A percentile compares a stretch with the other conserved stretches of the same genome.
phyloP scores from a whole-genome alignment of 2,113 vertebrate species.

The Rostratula benghalensis region DNA sequence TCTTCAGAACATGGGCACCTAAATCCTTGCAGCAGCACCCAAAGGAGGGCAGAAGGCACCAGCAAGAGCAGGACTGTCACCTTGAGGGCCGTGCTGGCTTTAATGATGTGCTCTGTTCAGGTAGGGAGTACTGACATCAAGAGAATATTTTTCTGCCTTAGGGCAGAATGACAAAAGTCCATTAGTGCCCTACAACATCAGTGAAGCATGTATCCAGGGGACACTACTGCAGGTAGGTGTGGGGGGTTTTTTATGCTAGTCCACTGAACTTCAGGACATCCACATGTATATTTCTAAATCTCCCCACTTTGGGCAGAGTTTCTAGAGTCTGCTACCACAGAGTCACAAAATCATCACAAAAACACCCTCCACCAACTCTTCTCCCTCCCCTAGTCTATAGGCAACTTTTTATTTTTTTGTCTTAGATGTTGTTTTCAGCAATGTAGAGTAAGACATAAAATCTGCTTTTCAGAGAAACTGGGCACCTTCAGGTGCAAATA shows the following conservation, averaged over 20 bases:
- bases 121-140: neutral
- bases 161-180: neutral
- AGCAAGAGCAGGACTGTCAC: neutral
- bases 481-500: neutral
- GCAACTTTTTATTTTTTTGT: neutral
- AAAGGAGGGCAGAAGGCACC: neutral
- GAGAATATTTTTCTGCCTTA: neutral
- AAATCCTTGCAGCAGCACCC: neutral
- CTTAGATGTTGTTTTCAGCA: neutral
- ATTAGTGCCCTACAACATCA: neutral
- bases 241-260: neutral
- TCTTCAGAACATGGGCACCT: fast-evolving
- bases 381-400: neutral
- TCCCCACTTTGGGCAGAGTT: neutral
- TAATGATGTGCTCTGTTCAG: neutral
- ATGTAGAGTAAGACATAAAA: too few species aligned
- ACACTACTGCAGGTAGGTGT: neutral
- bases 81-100: neutral
- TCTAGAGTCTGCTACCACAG: neutral
- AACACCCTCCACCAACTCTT: neutral
- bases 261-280: neutral
- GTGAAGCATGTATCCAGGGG: neutral
- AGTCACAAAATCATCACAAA: neutral
- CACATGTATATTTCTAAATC: neutral
- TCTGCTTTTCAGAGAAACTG: neutral